Evolutionary conservation across 2,113 vertebrate species (phyloP), one percentile per base, ranked within the genome.

Genomic region (Urocolius indicus): DNA sequence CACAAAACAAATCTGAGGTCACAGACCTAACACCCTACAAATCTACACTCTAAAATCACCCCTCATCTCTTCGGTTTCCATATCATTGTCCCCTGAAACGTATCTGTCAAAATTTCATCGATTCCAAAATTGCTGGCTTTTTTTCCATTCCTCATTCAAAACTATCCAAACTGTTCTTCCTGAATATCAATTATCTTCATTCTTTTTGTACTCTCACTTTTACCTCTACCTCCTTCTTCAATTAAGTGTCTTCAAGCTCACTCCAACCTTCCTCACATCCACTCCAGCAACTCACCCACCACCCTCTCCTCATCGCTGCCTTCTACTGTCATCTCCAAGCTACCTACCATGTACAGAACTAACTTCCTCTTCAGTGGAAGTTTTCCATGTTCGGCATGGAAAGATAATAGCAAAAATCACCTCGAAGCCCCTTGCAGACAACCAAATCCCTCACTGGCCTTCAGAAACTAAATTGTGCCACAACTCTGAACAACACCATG

Each of bases 161-260:
- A 30, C 49, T n/a, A 83, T 29, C 57, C 6, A 0, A 93, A 52
- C 34, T 55, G 18, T 63, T 41, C 38, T 41, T 41, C 38, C 38
- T 41, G 38, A 41, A 41, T 41, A 41, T 41, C 38, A 41, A 41
- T 81, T 29, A 52, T 54, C 61, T 74, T 78, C 9, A 69, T 62
- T 90, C 24, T 80, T 81, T 32, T 58, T 13, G 11, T 84, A 82
- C 26, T 63, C 55, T 66, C 36, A 23, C n/a, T 65, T 92, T 49
- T 49, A 92, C 16, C 24, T 84, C 52, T 48, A 87, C 24, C 43
- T 20, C 26, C 38, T 81, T 91, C 65, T 89, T 74, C 52, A 77
- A 5, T 5, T 0, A 0, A 7, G 24, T 15, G 32, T 66, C 51
- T 67, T 61, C 0, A 0, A 86, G 46, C 27, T 83, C 59, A 32